Evolutionary conservation across 2,113 vertebrate genomes (phyloP), one percentile per base, ranked within the genome.

Genomic region (Leptobrachium ailaonicum): DNA sequence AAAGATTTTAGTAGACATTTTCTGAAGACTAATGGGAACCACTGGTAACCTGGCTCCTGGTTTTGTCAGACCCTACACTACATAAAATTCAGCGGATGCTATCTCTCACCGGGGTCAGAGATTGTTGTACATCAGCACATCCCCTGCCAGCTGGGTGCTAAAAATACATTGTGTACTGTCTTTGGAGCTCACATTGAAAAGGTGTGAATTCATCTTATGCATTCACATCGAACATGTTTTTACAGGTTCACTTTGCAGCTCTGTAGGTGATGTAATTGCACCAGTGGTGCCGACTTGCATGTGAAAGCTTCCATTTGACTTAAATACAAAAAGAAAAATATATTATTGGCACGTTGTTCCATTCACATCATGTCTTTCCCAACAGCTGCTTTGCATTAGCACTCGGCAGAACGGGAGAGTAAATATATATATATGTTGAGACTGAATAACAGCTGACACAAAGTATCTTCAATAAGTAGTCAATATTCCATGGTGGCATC

Each of bases 401-500:
- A 45, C 40, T 56, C 66, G 40, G 20, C 41, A 43, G 14, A 41
- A 73, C 40, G 2, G 40, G 20, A 56, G 45, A 43, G 13, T 41
- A 45, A 40, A 9, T 20, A n/a, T 20, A 71, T n/a, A 74, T 62
- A 74, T 32, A 32, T 14, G 14, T 54, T 74, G 67, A 7, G 14
- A 14, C n/a, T 71, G 54, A 71, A 78, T 41, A 71, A 42, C 44
- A 79, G 54, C 58, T 53, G 69, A 47, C 68, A 71, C 8, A 8
- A 67, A 45, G 50, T 47, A 56, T 64, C 76, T 79, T 64, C 69
- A 40, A 79, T 66, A 71, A 70, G 70, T 53, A 72, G 77, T 66
- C 70, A 42, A 66, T 79, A 79, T 72, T 79, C 41, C 62, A 41
- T 14, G n/a, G 60, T 73, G 70, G 66, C 60, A 73, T 66, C 44